Evolutionary conservation across 2,113 vertebrate genomes (phyloP).

Genomic region (Pedionomus torquatus): DNA sequence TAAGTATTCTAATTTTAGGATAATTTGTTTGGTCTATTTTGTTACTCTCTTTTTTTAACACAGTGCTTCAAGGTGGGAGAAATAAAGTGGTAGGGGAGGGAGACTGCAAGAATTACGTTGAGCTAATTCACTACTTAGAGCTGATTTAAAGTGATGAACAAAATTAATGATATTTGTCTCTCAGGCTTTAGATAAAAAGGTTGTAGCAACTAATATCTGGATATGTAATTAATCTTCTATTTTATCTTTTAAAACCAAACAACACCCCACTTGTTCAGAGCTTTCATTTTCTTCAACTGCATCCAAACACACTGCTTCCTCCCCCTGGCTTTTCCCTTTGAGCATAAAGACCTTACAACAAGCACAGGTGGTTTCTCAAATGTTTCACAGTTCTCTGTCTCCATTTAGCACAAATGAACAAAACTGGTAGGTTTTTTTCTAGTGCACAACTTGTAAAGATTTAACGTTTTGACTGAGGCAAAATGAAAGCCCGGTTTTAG

Average conservation of each 20-base stretch:
- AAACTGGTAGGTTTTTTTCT: background rate
- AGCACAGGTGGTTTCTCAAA: background rate
- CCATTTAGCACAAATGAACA: background rate
- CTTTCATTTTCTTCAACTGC: background rate
- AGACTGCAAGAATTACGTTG: background rate
- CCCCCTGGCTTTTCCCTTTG: background rate
- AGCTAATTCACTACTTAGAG: background rate
- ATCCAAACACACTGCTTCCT: background rate
- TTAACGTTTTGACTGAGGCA: background rate
- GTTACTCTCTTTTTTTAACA: background rate
- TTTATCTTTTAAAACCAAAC: background rate
- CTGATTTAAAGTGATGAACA: background rate
- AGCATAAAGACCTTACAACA: background rate
- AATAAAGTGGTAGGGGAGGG: background rate
- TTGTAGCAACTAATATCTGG: background rate
- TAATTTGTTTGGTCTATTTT: background rate
- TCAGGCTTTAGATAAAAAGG: background rate
- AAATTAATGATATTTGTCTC: background rate
- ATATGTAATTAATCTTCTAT: background rate
- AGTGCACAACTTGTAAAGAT: background rate
- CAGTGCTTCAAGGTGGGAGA: background rate
- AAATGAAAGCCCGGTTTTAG: background rate
- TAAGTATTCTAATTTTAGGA: too few species aligned
- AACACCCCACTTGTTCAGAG: accelerated
- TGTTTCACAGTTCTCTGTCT: background rate